These are phyloP conservation scores for Alca torda DNA, from an alignment of 2,797 vertebrate species.

Conservation along the genomic window DNA sequence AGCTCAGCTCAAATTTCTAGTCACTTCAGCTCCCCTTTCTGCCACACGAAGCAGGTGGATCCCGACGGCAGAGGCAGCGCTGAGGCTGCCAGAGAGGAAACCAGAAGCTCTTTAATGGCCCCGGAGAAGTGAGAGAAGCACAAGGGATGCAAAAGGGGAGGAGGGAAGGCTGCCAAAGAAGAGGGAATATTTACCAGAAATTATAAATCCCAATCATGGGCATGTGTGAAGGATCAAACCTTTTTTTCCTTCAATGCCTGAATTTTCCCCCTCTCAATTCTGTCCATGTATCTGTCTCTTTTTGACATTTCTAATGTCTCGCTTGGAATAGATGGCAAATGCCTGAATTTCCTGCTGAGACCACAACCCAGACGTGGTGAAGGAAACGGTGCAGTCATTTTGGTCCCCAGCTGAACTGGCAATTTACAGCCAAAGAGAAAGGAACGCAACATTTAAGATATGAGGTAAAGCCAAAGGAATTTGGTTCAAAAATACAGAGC, in stretches of 20 bases:
- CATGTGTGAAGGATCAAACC: neutral
- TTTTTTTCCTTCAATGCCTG: neutral
- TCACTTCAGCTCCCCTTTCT: neutral
- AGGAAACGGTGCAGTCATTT: neutral
- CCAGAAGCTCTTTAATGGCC: neutral
- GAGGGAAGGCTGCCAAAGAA: neutral
- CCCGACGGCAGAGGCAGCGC: neutral
- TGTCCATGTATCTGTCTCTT: neutral
- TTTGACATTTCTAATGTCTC: neutral
- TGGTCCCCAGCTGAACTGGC: neutral
- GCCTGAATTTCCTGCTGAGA: neutral
- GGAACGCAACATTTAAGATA: neutral
- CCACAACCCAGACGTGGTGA: neutral
- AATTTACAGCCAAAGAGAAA: neutral
- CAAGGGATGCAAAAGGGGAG: neutral
- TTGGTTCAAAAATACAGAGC: constrained; percentile 2
- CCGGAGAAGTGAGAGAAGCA: neutral
- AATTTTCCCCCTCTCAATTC: neutral
- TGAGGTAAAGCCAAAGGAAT: neutral
- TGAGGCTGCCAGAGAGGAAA: neutral
- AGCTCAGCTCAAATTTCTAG: neutral
- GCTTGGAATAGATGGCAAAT: neutral
- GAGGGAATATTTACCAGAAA: neutral
- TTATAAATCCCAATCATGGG: neutral
- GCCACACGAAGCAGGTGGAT: neutral